Conservation (phyloP, 2,888 invertebrate species). For the Mactromeris polynyma region DNA sequence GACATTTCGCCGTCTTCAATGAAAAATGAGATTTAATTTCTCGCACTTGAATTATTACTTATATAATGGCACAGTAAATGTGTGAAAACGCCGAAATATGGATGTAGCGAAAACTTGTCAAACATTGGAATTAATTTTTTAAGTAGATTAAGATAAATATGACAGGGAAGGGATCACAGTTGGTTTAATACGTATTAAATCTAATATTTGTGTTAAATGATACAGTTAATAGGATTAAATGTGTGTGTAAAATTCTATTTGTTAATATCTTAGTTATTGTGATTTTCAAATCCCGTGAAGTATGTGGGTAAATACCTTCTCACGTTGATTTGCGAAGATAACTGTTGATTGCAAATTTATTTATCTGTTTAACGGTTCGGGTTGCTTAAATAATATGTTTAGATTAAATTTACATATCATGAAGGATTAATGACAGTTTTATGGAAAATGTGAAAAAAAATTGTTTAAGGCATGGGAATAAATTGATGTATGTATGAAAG, state of each 20-base stretch:
- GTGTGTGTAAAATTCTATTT: neutral
- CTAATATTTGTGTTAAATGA: neutral
- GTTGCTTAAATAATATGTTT: neutral
- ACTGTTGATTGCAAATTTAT: neutral
- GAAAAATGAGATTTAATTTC: neutral
- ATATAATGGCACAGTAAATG: neutral
- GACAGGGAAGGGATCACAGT: neutral
- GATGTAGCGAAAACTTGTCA: neutral
- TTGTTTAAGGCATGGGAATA: neutral
- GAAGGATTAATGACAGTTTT: neutral
- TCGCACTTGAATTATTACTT: neutral
- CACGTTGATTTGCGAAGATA: neutral
- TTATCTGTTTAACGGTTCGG: neutral
- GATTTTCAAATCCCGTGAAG: neutral
- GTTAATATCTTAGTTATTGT: neutral
- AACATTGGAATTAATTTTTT: slow-evolving; percentile 13
- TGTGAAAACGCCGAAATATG: neutral
- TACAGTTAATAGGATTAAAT: slow-evolving; percentile 5
- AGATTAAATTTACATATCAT: neutral
- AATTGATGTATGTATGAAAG: neutral
- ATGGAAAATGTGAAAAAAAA: neutral
- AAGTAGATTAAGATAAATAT: neutral
- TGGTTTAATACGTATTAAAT: slow-evolving; percentile 11
- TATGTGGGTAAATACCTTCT: neutral
- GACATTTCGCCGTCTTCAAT: neutral